Conservation (phyloP, 2,113 vertebrate genomes). For the Ginglymostoma cirratum region DNA sequence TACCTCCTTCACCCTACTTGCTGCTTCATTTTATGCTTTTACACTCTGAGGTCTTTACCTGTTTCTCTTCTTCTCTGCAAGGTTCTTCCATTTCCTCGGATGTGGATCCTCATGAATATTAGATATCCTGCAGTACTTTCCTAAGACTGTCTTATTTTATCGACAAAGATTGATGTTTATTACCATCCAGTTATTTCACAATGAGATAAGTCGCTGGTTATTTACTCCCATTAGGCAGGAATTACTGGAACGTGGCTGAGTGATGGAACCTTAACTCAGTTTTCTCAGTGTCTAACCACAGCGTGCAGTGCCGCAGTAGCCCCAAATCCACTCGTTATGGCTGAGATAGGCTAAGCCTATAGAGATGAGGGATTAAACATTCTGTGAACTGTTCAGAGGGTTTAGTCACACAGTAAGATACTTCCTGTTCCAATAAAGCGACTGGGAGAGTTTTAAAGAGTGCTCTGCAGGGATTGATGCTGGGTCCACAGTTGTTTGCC, state of each 20-base stretch:
- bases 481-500: too few relatives aligned
- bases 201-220: neutral
- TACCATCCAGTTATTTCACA: neutral
- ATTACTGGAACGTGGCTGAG: neutral
- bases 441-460: neutral
- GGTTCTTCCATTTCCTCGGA: neutral
- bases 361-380: neutral
- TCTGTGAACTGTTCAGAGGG: neutral
- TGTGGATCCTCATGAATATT: neutral
- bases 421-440: neutral
- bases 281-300: neutral
- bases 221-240: neutral
- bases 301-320: neutral
- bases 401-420: neutral
- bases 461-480: too few relatives aligned
- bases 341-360: neutral
- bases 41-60: neutral
- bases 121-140: neutral
- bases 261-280: neutral
- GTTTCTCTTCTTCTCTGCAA: neutral
- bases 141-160: neutral
- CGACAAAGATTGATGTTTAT: neutral
- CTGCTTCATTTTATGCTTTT: too few relatives aligned
- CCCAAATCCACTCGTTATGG: neutral
- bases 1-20: too few relatives aligned